phyloP scores from a whole-genome alignment of 2,888 invertebrate species.

The Blera fallax region DNA sequence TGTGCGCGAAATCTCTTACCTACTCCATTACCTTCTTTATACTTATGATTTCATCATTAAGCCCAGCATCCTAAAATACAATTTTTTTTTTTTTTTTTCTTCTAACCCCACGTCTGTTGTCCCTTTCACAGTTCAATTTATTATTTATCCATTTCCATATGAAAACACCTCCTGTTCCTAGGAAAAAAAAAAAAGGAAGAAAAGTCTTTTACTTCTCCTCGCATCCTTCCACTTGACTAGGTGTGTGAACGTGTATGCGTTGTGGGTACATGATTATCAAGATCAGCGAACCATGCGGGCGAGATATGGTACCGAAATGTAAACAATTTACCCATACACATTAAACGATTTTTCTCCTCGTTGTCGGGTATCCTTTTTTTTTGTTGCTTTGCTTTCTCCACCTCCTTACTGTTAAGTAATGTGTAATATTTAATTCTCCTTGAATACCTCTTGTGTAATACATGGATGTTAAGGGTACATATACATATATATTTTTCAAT shows the following conservation, averaged over 20 bases:
- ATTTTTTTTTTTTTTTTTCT: neutral
- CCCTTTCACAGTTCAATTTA: constrained; percentile 48
- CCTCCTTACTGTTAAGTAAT: constrained; percentile 42
- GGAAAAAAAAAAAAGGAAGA: no score
- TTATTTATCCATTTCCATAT: constrained; percentile 60
- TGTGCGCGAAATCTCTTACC: constrained; percentile 21
- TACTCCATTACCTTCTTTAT: constrained; percentile 5
- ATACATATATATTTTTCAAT: neutral
- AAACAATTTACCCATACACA: constrained; percentile 38
- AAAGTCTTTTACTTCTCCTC: constrained; percentile 6
- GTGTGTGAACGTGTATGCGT: neutral
- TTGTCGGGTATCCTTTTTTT: constrained; percentile 16
- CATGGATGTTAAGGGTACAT: constrained; percentile 5
- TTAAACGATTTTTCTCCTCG: constrained; percentile 36
- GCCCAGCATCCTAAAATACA: neutral
- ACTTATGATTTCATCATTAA: constrained; percentile 27
- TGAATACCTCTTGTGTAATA: constrained; percentile 49
- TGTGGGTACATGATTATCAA: constrained; percentile 18
- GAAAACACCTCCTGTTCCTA: constrained; percentile 26
- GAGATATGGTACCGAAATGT: constrained; percentile 25
- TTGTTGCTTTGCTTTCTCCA: neutral
- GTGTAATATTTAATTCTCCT: constrained; percentile 69
- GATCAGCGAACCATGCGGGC: constrained; percentile 21
- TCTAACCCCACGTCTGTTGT: neutral
- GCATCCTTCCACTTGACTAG: constrained; percentile 41